These are phyloP conservation scores for Phrynocephalus guinanensis DNA, from an alignment of 2,797 vertebrate genomes.

Conservation along the genomic window DNA sequence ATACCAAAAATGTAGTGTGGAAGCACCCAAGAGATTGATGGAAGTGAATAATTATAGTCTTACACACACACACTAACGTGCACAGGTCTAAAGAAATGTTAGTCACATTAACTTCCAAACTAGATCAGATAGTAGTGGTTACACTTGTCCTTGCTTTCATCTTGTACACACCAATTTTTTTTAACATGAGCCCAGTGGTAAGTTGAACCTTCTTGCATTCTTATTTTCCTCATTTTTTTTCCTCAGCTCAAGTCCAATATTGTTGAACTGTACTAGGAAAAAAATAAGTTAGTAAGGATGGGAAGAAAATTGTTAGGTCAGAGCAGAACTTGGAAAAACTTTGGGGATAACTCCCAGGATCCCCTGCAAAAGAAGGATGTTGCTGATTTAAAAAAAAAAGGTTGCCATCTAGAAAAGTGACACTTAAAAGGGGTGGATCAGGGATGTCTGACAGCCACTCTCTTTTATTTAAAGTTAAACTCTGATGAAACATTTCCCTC, in stretches of 20 bases:
- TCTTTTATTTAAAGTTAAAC: neutral
- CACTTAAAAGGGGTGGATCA: neutral
- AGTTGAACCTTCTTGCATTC: neutral
- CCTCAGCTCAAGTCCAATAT: neutral
- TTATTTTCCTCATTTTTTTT: neutral
- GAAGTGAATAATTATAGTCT: neutral
- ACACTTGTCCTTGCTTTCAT: neutral
- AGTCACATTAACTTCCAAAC: neutral
- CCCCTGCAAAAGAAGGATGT: too few relatives aligned
- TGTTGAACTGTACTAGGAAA: too few relatives aligned
- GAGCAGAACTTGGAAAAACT: too few relatives aligned
- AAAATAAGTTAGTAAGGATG: too few relatives aligned
- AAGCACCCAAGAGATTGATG: neutral
- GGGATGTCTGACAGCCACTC: neutral
- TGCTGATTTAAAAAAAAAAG: too few relatives aligned
- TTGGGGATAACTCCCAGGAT: too few relatives aligned
- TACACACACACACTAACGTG: neutral
- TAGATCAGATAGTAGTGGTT: neutral
- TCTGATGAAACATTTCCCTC: neutral
- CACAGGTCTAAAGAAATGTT: neutral
- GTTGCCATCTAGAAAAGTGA: neutral
- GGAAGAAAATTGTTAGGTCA: too few relatives aligned
- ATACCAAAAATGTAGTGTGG: neutral
- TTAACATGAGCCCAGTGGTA: neutral
- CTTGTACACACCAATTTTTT: neutral